A percentile compares a stretch with the other conserved stretches of the same genome.
These are phyloP conservation scores for Rhynchomys soricoides DNA, from an alignment of 2,113 vertebrate genomes.

Conservation along the genomic window DNA sequence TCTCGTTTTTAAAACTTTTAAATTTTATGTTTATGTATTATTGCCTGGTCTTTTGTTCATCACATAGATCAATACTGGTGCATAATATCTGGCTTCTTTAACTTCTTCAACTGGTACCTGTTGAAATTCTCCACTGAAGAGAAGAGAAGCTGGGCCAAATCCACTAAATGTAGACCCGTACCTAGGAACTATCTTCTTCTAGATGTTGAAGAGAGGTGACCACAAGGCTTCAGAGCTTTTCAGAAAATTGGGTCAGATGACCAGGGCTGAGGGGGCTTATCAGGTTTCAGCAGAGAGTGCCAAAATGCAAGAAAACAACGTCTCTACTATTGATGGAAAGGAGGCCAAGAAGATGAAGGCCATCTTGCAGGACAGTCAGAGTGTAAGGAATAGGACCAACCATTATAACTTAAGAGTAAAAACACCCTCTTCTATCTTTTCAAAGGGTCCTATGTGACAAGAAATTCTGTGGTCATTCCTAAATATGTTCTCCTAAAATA, in stretches of 20 bases:
- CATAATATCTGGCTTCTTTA: conserved; percentile 17
- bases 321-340: conserved; percentile 20
- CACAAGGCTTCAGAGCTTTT: neutral
- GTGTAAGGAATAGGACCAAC: neutral
- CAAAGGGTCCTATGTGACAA: neutral
- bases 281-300: neutral
- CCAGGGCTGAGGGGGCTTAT: neutral
- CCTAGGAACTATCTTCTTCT: neutral
- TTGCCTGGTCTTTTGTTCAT: conserved; percentile 11
- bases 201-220: neutral
- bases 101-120: conserved; percentile 1
- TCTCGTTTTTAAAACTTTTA: too few relatives aligned
- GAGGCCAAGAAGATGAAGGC: neutral
- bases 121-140: conserved; percentile 13
- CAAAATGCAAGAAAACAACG: neutral
- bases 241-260: neutral
- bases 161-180: neutral
- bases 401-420: conserved; percentile 2
- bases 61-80: neutral
- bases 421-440: neutral
- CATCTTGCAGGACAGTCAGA: neutral
- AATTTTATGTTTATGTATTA: too few relatives aligned
- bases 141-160: neutral
- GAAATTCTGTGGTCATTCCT: neutral
- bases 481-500: conserved; percentile 11